Evolutionary conservation across 2,113 vertebrate genomes (phyloP).

Genomic region (Osmerus eperlanus): DNA sequence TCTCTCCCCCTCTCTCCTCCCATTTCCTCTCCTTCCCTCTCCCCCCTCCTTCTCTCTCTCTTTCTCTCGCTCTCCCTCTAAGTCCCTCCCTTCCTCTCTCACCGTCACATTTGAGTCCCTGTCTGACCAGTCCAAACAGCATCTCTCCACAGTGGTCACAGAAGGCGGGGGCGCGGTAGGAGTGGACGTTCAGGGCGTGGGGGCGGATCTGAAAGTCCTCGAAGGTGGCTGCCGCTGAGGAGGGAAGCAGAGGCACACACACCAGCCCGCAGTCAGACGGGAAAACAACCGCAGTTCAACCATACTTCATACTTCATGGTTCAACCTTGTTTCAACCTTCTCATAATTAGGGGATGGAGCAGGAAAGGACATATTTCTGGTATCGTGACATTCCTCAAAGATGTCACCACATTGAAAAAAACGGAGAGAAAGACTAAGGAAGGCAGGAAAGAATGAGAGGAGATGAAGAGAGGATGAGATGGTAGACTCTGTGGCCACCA

Average conservation of each 20-base stretch:
- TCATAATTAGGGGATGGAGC: too few relatives aligned
- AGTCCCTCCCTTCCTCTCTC: slow-evolving; percentile 30
- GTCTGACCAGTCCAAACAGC: slow-evolving; percentile 86
- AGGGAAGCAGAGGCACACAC: slow-evolving; percentile 2
- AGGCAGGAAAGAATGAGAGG: too few relatives aligned
- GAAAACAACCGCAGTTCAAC: not conserved
- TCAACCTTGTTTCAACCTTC: not conserved
- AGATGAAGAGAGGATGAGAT: too few relatives aligned
- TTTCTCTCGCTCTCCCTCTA: not conserved
- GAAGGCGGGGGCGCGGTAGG: slow-evolving; percentile 85
- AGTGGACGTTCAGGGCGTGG: slow-evolving; percentile 86
- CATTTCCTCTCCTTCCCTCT: not conserved
- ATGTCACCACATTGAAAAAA: too few relatives aligned
- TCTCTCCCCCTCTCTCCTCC: not conserved
- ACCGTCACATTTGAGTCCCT: slow-evolving; percentile 90
- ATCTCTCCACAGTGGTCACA: slow-evolving; percentile 92
- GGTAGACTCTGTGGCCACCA: too few relatives aligned
- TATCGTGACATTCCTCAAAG: too few relatives aligned
- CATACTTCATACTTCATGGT: not conserved
- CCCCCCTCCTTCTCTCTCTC: not conserved
- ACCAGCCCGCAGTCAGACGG: slow-evolving; percentile 14
- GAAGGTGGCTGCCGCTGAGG: slow-evolving; percentile 81
- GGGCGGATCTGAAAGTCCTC: slow-evolving; percentile 91
- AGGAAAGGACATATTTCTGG: too few relatives aligned
- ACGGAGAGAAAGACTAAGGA: too few relatives aligned